A percentile compares a stretch with the other conserved stretches of the same genome.
Evolutionary conservation across 2,113 vertebrate genomes (phyloP).

Genomic region (Oriolus oriolus): DNA sequence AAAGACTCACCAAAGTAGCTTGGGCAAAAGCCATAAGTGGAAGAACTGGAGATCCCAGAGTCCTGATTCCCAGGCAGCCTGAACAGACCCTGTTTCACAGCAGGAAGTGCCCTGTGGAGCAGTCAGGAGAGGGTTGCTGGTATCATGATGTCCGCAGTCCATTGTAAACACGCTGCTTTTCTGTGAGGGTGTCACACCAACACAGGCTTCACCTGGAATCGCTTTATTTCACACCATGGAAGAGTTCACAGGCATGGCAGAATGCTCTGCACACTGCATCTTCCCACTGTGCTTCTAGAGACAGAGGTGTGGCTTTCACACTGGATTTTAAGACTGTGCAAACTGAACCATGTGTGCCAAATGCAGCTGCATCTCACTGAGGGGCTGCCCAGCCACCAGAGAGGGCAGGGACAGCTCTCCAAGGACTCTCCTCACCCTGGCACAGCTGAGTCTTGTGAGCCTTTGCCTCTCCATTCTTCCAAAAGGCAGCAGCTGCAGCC

Average conservation of each 20-base stretch:
- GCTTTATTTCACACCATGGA: background rate
- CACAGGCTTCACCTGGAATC: background rate
- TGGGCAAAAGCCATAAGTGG: background rate
- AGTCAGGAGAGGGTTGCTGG: background rate
- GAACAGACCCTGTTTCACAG: background rate
- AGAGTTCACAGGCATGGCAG: background rate
- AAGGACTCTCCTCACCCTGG: accelerated
- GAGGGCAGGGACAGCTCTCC: background rate
- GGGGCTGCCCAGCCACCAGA: background rate
- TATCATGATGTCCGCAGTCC: background rate
- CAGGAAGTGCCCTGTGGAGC: background rate
- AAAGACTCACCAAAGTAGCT: background rate
- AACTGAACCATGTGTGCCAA: background rate
- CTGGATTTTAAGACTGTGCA: background rate
- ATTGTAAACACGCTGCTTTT: accelerated
- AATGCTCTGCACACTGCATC: background rate
- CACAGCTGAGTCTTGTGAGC: background rate
- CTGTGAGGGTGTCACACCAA: background rate
- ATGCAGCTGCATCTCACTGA: background rate
- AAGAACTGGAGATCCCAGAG: background rate
- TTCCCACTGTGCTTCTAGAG: background rate
- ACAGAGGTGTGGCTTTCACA: background rate
- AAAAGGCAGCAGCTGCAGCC: background rate
- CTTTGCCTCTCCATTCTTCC: background rate
- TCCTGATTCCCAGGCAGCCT: background rate